Conservation (phyloP, 2,888 invertebrate species). For the Nezara viridula region DNA sequence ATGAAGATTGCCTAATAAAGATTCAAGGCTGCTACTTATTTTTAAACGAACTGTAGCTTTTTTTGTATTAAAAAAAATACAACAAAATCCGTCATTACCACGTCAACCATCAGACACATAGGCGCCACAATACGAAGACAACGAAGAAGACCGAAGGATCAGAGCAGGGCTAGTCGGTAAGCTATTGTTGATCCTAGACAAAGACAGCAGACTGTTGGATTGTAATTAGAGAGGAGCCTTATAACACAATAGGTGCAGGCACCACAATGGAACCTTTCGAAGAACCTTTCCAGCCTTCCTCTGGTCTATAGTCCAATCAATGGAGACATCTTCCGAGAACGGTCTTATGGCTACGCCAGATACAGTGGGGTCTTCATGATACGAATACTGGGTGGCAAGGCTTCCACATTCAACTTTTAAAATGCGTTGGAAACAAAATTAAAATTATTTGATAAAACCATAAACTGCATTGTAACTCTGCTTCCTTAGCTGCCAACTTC, state of each 20-base stretch:
- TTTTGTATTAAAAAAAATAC: too few species aligned
- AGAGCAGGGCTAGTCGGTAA: not conserved
- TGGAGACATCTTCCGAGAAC: slow-evolving; percentile 14
- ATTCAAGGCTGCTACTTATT: too few species aligned
- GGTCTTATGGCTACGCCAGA: not conserved
- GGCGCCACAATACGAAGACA: not conserved
- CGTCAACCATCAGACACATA: not conserved
- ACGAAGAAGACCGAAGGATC: not conserved
- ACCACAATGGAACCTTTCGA: slow-evolving; percentile 8
- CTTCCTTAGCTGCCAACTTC: not conserved
- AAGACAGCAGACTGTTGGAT: not conserved
- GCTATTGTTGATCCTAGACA: slow-evolving; percentile 16
- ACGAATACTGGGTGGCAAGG: not conserved
- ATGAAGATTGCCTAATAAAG: too few species aligned
- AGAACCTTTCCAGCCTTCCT: slow-evolving; percentile 4
- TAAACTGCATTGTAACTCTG: not conserved
- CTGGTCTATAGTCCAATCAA: slow-evolving; percentile 1
- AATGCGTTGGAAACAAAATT: not conserved
- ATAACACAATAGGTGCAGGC: not conserved
- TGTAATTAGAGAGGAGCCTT: slow-evolving; percentile 16
- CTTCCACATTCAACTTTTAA: not conserved
- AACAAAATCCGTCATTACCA: not conserved
- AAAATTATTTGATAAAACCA: not conserved
- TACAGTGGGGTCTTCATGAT: not conserved
- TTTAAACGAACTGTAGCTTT: too few species aligned